Evolutionary conservation across 2,888 invertebrate species (phyloP), one percentile per base, ranked within the genome.

Genomic region (Ametastegia equiseti): DNA sequence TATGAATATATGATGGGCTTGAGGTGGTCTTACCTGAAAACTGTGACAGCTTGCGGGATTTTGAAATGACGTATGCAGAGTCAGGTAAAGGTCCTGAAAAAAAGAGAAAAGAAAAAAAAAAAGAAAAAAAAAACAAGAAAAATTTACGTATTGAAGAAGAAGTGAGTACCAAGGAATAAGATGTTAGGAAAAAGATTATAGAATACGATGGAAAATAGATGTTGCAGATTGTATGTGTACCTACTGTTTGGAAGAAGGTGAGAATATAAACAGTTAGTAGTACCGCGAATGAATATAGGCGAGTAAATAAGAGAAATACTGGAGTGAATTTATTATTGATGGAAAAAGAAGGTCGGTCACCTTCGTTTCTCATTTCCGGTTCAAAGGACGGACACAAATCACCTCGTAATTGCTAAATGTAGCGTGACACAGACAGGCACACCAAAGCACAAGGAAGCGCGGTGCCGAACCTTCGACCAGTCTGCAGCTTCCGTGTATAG

Each of bases 331-430:
- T 85, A 83, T 85, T 85, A 85, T 84, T 83, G 85, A 86, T 85
- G 83, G 80, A 57, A 82, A 85, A 88, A 86, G 85, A 87, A 84
- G 84, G 83, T 83, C 84, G 84, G 81, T 84, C 86, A 83, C 85
- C 84, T 86, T 86, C 86, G 86, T 88, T 88, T 88, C 88, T 88
- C 86, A 87, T 88, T 88, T 88, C 88, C 88, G 88, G 85, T 83
- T 86, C 86, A 85, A 82, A 83, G 84, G 85, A 84, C 85, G 84
- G 75, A 80, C 88, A 86, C 87, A 87, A 86, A 88, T 88, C 88
- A 87, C 85, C 77, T 77, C 82, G 87, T 87, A 88, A 88, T 88
- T 86, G 88, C 84, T 88, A 85, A 88, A 88, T 88, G 87, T 87
- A 88, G 85, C 87, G 88, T 88, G 85, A 83, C 84, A 80, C 84